phyloP scores from a whole-genome alignment of 2,113 vertebrate genomes.

The Psittacula cyanocephala region DNA sequence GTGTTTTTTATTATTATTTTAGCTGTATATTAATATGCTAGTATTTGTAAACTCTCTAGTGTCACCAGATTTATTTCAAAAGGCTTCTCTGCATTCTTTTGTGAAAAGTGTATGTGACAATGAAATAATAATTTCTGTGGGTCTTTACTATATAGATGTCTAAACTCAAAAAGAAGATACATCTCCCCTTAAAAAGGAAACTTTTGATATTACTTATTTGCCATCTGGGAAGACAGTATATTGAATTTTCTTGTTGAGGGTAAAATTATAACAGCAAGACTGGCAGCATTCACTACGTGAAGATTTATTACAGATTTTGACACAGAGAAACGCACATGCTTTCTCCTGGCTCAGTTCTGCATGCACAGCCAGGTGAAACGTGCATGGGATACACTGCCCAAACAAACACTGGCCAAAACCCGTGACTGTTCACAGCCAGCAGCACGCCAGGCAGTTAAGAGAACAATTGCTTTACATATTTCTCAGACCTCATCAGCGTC shows the following conservation, averaged over 20 bases:
- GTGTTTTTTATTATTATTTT: slow-evolving; percentile 88
- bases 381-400: neutral
- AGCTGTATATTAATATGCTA: slow-evolving; percentile 88
- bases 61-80: slow-evolving; percentile 81
- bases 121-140: slow-evolving; percentile 57
- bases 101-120: slow-evolving; percentile 73
- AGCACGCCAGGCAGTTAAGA: neutral
- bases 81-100: slow-evolving; percentile 67
- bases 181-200: slow-evolving; percentile 31
- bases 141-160: slow-evolving; percentile 43
- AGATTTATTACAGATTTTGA: neutral
- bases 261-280: slow-evolving; percentile 23
- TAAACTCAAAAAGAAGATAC: slow-evolving; percentile 22
- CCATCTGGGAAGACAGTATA: slow-evolving; percentile 29
- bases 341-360: neutral
- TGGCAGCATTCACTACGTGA: neutral
- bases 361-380: neutral
- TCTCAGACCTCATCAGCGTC: neutral
- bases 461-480: neutral
- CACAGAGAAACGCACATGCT: neutral
- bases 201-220: slow-evolving; percentile 10
- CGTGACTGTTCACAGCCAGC: neutral
- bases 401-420: neutral
- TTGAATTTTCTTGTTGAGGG: slow-evolving; percentile 26
- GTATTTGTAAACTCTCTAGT: slow-evolving; percentile 87